Evolutionary conservation across 92 coral and sea anemone genomes (phyloP), one percentile per base, ranked within the genome.

Genomic region (Pocillopora meandrina): DNA sequence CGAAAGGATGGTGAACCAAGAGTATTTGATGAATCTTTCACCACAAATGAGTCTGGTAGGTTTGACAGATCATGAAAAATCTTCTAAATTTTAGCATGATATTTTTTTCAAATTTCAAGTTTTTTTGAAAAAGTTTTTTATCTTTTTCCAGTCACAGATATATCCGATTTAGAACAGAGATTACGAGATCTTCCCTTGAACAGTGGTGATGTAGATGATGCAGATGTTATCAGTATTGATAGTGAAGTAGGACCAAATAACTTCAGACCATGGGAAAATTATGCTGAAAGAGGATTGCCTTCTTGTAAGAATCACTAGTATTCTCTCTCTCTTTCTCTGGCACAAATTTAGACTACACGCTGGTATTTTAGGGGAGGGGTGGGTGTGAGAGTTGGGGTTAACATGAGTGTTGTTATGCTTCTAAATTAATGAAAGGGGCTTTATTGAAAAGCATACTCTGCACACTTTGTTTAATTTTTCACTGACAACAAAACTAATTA

Each of bases 11-110:
- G 99, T 3, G 95, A 92, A 75, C 56, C 97, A 1, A 88, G 95
- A 84, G 99, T 96, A 72, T 96, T 96, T 92, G 99, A 96, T 86
- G 99, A 96, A 74, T 96, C 99, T 10, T 95, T 92, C 72, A 85
- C 98, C 14, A 88, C 92, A 49, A 91, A 84, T 77, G 95, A 93
- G 33, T 91, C 98, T 74, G 97, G 98, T 95, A 77, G 72, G 87
- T 82, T 18, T 13, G 17, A 42, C 52, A 42, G 52, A 42, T 42
- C 52, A 42, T 42, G 8, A 42, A 42, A 42, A 42, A 7, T 42
- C 52, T 42, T 42, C 52, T 7, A 42, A 2, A 42, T 42, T 42
- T 42, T 42, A 3, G 52, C 52, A 42, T 42, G 52, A 3, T 2
- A 7, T 15, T 7, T 14, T 19, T 8, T 77, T 35, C 9, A 36